phyloP scores from a whole-genome alignment of 2,113 vertebrate species.

The Saguinus midas region DNA sequence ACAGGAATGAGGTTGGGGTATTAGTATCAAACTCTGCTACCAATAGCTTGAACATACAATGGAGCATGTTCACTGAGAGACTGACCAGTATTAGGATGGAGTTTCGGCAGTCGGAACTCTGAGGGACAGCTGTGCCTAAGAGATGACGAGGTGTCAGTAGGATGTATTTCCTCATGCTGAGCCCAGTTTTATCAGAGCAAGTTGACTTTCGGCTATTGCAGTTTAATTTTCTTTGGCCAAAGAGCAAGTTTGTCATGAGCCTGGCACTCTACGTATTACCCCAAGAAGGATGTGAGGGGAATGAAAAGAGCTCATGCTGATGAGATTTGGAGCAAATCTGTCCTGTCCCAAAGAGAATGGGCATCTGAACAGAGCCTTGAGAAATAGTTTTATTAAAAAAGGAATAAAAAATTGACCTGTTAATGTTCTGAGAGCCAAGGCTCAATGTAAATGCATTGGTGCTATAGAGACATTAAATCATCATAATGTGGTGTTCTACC shows the following conservation, averaged over 20 bases:
- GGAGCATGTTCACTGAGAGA: constrained; percentile 35
- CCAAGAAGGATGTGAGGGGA: constrained; percentile 55
- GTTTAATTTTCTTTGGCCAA: constrained; percentile 79
- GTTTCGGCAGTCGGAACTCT: constrained; percentile 57
- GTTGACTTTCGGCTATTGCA: constrained; percentile 67
- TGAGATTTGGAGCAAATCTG: constrained; percentile 62
- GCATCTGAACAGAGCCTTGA: constrained; percentile 59
- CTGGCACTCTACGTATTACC: constrained; percentile 43
- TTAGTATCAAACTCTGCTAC: constrained; percentile 53
- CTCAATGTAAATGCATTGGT: constrained; percentile 62
- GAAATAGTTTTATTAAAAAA: constrained; percentile 70
- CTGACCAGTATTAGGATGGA: constrained; percentile 28
- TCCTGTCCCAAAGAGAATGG: constrained; percentile 67
- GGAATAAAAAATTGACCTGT: constrained; percentile 64
- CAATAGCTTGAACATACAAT: constrained; percentile 46
- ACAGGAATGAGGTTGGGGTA: constrained; percentile 64
- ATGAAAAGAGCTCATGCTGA: constrained; percentile 58
- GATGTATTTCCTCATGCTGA: constrained; percentile 65
- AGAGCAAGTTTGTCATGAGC: constrained; percentile 69
- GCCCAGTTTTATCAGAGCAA: constrained; percentile 71
- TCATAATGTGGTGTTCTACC: constrained; percentile 65
- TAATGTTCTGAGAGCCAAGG: constrained; percentile 66
- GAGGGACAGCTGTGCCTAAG: constrained; percentile 71
- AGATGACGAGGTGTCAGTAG: constrained; percentile 32
- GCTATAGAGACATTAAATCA: constrained; percentile 68